Conservation (phyloP, 1,140 invertebrate genomes). For the Ridgeia piscesae region DNA sequence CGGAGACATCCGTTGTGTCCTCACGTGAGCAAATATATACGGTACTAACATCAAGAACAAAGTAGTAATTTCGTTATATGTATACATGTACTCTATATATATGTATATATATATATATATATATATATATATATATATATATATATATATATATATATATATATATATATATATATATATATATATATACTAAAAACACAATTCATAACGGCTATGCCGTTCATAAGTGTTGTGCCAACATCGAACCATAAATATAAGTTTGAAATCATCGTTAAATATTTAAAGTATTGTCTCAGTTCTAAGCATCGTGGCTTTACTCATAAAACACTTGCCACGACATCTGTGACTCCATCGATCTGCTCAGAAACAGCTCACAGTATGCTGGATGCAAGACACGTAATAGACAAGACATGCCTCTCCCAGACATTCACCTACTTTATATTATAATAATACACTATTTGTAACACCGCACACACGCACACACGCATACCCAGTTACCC, state of each 20-base stretch:
- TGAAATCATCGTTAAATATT: not conserved
- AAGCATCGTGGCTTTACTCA: not conserved
- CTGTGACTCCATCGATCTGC: not conserved
- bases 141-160: conserved; percentile 1
- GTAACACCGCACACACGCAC: not conserved
- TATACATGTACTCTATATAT: not conserved
- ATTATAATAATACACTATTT: too few species aligned
- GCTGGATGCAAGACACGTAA: not conserved
- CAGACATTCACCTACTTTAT: not conserved
- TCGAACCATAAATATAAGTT: too few species aligned
- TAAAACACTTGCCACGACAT: not conserved
- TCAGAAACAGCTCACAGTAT: not conserved
- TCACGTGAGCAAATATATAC: not conserved
- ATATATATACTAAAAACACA: not conserved
- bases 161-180: not conserved
- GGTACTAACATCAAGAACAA: not conserved
- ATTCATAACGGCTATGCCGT: not conserved
- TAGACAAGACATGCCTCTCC: not conserved
- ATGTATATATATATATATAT: not conserved
- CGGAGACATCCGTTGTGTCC: not conserved
- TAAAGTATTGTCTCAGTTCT: not conserved
- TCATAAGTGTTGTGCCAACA: not conserved
- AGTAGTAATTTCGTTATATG: not conserved
- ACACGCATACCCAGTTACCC: too few species aligned
- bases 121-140: not conserved